Percentiles rank a stretch among this genome's conserved stretches.
Evolutionary conservation across 2,888 invertebrate species (phyloP).

Genomic region (Sphaeridia pumilis): DNA sequence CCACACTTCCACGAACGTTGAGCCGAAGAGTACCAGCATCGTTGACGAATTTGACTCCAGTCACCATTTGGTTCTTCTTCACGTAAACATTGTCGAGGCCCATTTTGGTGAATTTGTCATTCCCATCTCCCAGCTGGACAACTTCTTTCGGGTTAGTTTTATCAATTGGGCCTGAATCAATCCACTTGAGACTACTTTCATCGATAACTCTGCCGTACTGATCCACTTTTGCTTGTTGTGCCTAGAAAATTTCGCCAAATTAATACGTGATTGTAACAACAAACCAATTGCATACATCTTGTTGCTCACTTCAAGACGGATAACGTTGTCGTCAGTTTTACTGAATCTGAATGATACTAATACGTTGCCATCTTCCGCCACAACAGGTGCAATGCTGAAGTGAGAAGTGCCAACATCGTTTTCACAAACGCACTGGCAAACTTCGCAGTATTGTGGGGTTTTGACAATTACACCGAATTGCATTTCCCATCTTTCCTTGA

Average conservation of each 20-base stretch:
- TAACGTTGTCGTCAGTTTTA: slow-evolving; percentile 9
- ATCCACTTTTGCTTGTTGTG: slow-evolving; percentile 17
- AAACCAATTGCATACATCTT: neutral
- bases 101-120: slow-evolving; percentile 11
- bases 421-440: slow-evolving; percentile 18
- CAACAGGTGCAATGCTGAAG: slow-evolving; percentile 2
- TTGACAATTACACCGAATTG: slow-evolving; percentile 11
- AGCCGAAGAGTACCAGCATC: slow-evolving; percentile 6
- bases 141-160: neutral
- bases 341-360: no score
- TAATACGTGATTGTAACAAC: no score
- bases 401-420: slow-evolving; percentile 7
- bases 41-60: slow-evolving; percentile 11
- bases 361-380: slow-evolving; percentile 4
- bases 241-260: slow-evolving; percentile 1
- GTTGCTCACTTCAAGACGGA: slow-evolving; percentile 11
- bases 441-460: slow-evolving; percentile 15
- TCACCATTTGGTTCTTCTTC: slow-evolving; percentile 7
- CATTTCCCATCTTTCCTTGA: slow-evolving; percentile 18
- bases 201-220: slow-evolving; percentile 11
- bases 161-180: neutral
- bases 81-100: slow-evolving; percentile 16
- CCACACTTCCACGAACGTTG: neutral
- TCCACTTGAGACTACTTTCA: slow-evolving; percentile 5
- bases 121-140: neutral